Evolutionary conservation across 2,888 invertebrate genomes (phyloP), one percentile per base, ranked within the genome.

Genomic region (Pediacus dermestoides): DNA sequence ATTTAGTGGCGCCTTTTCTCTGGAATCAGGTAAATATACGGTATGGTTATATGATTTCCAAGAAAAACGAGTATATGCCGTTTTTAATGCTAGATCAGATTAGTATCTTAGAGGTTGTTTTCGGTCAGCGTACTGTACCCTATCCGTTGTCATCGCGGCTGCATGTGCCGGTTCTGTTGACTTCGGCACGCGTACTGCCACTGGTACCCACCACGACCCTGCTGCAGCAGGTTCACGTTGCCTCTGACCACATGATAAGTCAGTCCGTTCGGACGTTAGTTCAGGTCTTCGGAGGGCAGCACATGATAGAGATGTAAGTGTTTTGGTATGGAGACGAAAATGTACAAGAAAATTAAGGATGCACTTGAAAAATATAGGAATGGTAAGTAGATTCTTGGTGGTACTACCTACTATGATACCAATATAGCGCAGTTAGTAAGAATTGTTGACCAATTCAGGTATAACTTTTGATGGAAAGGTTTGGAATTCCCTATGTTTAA

Each of bases 231-330:
- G n/a, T 6, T 18, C 21, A 18, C 21, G n/a, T 18, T n/a, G n/a
- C n/a, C n/a, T n/a, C n/a, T n/a, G n/a, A n/a, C n/a, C n/a, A n/a
- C n/a, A n/a, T n/a, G n/a, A n/a, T n/a, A n/a, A n/a, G n/a, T n/a
- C n/a, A n/a, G n/a, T n/a, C n/a, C n/a, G n/a, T n/a, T n/a, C n/a
- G 9, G 10, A 9, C 4, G 25, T 14, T 28, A 28, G 28, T 28
- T 28, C 28, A 10, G n/a, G 28, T 23, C 14, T 28, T 28, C n/a
- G 7, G 28, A 28, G 28, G 28, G 28, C 28, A 28, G 28, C 28
- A 28, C 28, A 2, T 28, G 28, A 28, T 28, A n/a, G 28, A 28
- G 28, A 28, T 18, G 21, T n/a, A n/a, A n/a, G n/a, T n/a, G n/a
- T n/a, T n/a, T n/a, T n/a, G n/a, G n/a, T n/a, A n/a, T n/a, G n/a